These are phyloP conservation scores for Marronus borbonicus DNA, from an alignment of 2,888 invertebrate species.

Conservation along the genomic window DNA sequence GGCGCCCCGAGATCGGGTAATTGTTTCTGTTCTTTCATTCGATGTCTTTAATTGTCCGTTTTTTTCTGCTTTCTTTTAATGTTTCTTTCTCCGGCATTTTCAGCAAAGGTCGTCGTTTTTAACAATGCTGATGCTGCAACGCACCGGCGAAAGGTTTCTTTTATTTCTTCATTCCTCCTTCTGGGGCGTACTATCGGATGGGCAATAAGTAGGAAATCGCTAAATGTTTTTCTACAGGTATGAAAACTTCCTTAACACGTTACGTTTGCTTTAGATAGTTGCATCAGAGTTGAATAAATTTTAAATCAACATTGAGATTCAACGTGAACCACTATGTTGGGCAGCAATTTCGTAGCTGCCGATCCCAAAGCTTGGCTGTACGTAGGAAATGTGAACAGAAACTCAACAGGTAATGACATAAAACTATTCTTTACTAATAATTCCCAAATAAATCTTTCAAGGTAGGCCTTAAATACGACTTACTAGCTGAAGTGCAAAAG, in stretches of 20 bases:
- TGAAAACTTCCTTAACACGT: background rate
- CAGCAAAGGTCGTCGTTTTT: constrained; percentile 3
- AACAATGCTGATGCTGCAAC: constrained; percentile 25
- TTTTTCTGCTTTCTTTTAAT: constrained; percentile 34
- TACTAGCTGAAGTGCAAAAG: too few species aligned
- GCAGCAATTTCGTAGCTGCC: too few species aligned
- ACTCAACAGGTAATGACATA: too few species aligned
- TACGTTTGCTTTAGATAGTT: background rate
- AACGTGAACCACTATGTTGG: background rate
- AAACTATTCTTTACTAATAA: too few species aligned
- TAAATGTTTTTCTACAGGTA: background rate
- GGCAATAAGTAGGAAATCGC: background rate
- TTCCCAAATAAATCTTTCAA: too few species aligned
- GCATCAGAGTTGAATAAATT: background rate
- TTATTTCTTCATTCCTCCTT: background rate
- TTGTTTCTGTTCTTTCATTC: constrained; percentile 41
- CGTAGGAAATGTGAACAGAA: too few species aligned
- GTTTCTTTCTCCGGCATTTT: constrained; percentile 38
- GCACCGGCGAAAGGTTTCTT: background rate
- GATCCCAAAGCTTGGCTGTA: too few species aligned
- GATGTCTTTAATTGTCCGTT: constrained; percentile 38
- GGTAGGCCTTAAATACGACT: too few species aligned
- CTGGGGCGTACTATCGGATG: background rate
- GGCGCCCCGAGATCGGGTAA: constrained; percentile 18
- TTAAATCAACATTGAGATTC: background rate